Evolutionary conservation across 30 jellyfish, hydroid and myxozoan species (phyloP), one percentile per base, ranked within the genome.

Genomic region (Aurelia sp.): DNA sequence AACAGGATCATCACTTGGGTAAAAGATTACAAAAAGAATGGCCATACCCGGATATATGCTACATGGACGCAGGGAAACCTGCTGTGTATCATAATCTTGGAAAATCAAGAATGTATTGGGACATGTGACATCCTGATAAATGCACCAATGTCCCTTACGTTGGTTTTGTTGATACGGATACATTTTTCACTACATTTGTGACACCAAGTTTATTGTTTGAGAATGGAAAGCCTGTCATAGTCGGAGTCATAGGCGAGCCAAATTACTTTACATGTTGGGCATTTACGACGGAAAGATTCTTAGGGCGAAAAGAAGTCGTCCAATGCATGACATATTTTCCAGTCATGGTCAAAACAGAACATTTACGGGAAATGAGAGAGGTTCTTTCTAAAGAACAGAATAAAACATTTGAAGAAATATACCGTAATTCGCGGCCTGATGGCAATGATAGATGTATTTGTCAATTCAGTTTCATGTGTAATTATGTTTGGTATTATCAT

Each of bases 161-260:
- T 78, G 97, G 94, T 7, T 89, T 71, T 64, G 90, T 89, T 1
- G 97, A 89, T 33, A 80, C 94, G 0, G 97, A 89, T 66, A 81
- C 89, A 18, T 62, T 89, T 31, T 79, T 89, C 84, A 71, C 71
- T 12, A 80, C 94, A 1, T 57, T 21, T 53, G 95, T 89, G 17
- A 89, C 97, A 19, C 94, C 94, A 51, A 55, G 44, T 61, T 33
- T 63, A 15, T 65, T 80, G 70, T 89, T 74, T 75, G 96, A 86
- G 64, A 66, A 76, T 33, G 66, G 73, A 8, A 86, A 76, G 78
- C 96, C 96, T 17, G 69, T 86, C 15, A 67, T 76, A n/a, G 78
- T 75, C 44, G 96, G 84, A 3, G 53, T 66, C 60, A 68, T 76
- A 12, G 96, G 96, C 11, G 12, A 50, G 19, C 73, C 96, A 20